A percentile compares a stretch with the other conserved stretches of the same genome.
phyloP scores from a whole-genome alignment of 2,888 invertebrate genomes.

The Diarsia mendica region DNA sequence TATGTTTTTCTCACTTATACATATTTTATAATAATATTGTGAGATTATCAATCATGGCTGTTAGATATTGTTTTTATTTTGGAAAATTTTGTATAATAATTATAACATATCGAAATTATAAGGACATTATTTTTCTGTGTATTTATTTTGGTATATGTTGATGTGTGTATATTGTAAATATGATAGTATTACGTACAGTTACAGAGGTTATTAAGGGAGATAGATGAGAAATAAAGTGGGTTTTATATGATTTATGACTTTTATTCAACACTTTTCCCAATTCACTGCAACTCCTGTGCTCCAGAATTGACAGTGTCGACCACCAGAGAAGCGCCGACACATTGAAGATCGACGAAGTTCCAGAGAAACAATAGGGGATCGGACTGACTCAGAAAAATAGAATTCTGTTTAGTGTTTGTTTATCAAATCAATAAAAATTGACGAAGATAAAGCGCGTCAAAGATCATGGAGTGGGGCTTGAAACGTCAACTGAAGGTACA shows the following conservation, averaged over 20 bases:
- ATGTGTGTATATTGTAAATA: conserved; percentile 74
- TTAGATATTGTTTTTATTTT: conserved; percentile 65
- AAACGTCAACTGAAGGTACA: too few relatives aligned
- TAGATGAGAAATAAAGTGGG: conserved; percentile 66
- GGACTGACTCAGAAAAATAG: too few relatives aligned
- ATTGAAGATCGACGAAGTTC: too few relatives aligned
- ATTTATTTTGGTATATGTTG: conserved; percentile 62
- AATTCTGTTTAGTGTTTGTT: too few relatives aligned
- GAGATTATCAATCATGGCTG: conserved; percentile 79
- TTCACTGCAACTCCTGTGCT: too few relatives aligned
- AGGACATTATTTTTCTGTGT: conserved; percentile 66
- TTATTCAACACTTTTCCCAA: conserved; percentile 23
- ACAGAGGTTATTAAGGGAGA: conserved; percentile 58
- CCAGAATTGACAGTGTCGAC: too few relatives aligned
- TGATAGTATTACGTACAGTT: conserved; percentile 59
- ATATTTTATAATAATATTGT: conserved; percentile 58
- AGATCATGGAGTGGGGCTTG: too few relatives aligned
- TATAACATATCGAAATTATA: conserved; percentile 64
- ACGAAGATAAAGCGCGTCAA: too few relatives aligned
- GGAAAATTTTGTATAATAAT: conserved; percentile 56
- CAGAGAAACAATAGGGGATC: too few relatives aligned
- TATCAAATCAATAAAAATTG: too few relatives aligned
- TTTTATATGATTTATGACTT: conserved; percentile 56
- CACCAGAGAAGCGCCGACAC: too few relatives aligned
- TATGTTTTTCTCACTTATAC: conserved; percentile 17